phyloP scores from a whole-genome alignment of 2,113 vertebrate genomes.

The Gavia stellata region DNA sequence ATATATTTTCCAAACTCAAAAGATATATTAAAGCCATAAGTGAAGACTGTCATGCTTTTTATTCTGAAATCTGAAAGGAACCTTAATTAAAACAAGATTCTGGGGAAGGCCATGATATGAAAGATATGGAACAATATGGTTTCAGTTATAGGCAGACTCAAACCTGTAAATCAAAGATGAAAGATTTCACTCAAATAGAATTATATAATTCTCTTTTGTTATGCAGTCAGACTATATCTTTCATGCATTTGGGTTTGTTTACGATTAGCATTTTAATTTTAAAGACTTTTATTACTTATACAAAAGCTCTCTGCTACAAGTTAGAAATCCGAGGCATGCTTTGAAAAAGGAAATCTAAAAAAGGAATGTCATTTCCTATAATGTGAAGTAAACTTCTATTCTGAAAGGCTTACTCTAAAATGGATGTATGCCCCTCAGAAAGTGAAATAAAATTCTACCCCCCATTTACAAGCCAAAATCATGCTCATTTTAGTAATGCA shows the following conservation, averaged over 20 bases:
- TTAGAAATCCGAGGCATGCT: constrained; percentile 72
- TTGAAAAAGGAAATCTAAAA: constrained; percentile 72
- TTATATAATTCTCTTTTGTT: constrained; percentile 83
- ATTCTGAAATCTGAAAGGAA: constrained; percentile 77
- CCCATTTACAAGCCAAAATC: constrained; percentile 39
- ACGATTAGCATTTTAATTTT: constrained; percentile 80
- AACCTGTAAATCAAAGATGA: constrained; percentile 85
- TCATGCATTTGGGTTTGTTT: constrained; percentile 75
- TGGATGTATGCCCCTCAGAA: constrained; percentile 52
- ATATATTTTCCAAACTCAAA: constrained; percentile 75
- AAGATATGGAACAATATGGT: constrained; percentile 81
- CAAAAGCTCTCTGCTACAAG: constrained; percentile 67
- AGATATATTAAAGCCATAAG: constrained; percentile 83
- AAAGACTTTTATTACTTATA: constrained; percentile 79
- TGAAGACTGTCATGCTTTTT: constrained; percentile 82
- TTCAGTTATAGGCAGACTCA: constrained; percentile 74
- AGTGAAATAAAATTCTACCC: constrained; percentile 55
- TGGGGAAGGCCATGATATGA: constrained; percentile 73
- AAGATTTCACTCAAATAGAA: constrained; percentile 85
- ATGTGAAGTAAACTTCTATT: constrained; percentile 65
- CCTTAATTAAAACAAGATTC: constrained; percentile 81
- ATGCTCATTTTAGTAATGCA: constrained; percentile 13
- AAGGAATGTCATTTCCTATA: constrained; percentile 66
- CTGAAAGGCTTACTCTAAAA: constrained; percentile 52
- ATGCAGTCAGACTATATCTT: constrained; percentile 72